Conservation (phyloP, 2,888 invertebrate species). For the Drosophila meridiana region DNA sequence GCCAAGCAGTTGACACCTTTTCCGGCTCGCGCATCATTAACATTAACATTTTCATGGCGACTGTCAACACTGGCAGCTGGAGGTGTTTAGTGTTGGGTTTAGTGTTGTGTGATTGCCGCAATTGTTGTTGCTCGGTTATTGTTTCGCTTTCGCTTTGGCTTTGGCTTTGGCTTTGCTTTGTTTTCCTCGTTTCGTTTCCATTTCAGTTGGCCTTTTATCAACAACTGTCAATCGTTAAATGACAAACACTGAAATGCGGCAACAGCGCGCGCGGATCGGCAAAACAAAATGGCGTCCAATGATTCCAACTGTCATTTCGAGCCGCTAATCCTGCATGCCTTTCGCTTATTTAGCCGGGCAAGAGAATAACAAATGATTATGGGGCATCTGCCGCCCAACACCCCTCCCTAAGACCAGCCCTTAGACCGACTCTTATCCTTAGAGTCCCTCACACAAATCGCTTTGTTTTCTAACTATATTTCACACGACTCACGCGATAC, state of each 20-base stretch:
- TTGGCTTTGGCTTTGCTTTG: conserved; percentile 33
- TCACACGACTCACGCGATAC: conserved; percentile 68
- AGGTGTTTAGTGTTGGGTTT: conserved; percentile 21
- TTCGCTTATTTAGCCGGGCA: conserved; percentile 50
- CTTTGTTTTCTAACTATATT: conserved; percentile 37
- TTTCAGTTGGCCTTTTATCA: conserved; percentile 59
- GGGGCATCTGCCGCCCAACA: not conserved
- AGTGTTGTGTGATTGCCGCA: conserved; percentile 15
- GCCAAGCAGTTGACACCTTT: conserved; percentile 70
- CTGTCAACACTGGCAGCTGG: conserved; percentile 37
- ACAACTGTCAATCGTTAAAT: conserved; percentile 79
- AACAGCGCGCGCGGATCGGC: conserved; percentile 30
- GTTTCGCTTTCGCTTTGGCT: conserved; percentile 21
- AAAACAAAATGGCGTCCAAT: conserved; percentile 59
- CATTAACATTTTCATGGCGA: conserved; percentile 76
- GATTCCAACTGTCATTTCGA: conserved; percentile 65
- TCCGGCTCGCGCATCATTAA: conserved; percentile 63
- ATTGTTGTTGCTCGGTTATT: conserved; percentile 33
- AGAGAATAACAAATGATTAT: conserved; percentile 76
- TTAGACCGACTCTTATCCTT: not conserved
- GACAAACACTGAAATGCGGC: conserved; percentile 79
- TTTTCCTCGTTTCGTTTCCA: conserved; percentile 11
- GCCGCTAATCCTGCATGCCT: conserved; percentile 70
- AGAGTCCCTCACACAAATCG: not conserved
- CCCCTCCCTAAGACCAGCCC: not conserved